Conservation (phyloP, 2,113 vertebrate species). For the Girardinichthys multiradiatus region DNA sequence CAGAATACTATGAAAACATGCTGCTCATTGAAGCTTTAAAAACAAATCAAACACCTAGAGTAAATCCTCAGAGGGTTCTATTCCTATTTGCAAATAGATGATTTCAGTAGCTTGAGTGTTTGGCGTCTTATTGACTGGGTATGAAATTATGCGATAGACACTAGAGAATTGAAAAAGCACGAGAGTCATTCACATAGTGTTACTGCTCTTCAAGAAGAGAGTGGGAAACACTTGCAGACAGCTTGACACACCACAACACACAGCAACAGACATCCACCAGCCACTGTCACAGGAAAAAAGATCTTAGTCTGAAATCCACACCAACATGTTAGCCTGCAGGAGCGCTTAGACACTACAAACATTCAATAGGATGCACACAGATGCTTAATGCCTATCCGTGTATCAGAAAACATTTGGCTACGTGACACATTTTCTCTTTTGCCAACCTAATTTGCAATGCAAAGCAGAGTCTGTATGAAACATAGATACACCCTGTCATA, state of each 20-base stretch:
- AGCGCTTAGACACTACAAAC: not conserved
- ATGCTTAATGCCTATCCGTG: not conserved
- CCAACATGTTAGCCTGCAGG: conserved; percentile 14
- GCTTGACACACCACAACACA: conserved; percentile 38
- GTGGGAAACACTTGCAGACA: conserved; percentile 58
- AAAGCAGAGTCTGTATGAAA: conserved; percentile 13
- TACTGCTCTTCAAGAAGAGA: conserved; percentile 55
- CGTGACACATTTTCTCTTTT: conserved; percentile 1
- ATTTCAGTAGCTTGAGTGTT: conserved; percentile 63
- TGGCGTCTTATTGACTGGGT: conserved; percentile 56
- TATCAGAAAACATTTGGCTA: conserved; percentile 11
- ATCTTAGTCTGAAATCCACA: conserved; percentile 1
- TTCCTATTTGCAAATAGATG: conserved; percentile 63
- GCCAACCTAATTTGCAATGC: conserved; percentile 24
- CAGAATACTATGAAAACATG: conserved; percentile 19
- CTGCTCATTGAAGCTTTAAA: conserved; percentile 55
- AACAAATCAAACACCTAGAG: conserved; percentile 52
- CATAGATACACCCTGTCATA: conserved; percentile 30
- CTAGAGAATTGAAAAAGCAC: conserved; percentile 61
- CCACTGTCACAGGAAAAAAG: conserved; percentile 27
- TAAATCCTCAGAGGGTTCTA: conserved; percentile 39
- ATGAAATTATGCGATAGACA: conserved; percentile 66
- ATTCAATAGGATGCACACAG: not conserved
- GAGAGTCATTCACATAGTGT: conserved; percentile 59
- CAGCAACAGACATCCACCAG: conserved; percentile 27